These are phyloP conservation scores for Anoplopoma fimbria DNA, from an alignment of 2,113 vertebrate genomes.

Conservation along the genomic window DNA sequence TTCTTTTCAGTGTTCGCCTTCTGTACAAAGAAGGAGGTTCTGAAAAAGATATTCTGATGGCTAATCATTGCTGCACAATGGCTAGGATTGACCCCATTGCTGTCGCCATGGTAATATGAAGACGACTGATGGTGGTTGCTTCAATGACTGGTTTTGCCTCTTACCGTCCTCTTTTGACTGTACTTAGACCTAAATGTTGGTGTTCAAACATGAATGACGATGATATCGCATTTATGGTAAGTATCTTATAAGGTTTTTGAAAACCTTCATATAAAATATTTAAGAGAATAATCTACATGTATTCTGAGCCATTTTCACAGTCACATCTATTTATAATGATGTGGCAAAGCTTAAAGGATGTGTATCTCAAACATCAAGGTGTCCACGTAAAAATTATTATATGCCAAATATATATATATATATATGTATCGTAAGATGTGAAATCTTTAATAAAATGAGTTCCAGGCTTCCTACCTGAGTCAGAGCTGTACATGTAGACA, in stretches of 20 bases:
- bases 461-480: conserved; percentile 87
- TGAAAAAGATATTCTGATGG: conserved; percentile 47
- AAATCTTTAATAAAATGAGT: background rate
- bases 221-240: background rate
- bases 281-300: background rate
- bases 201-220: conserved; percentile 10
- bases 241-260: background rate
- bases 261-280: background rate
- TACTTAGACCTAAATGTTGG: background rate
- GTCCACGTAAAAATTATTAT: background rate
- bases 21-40: conserved; percentile 25
- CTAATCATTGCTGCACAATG: conserved; percentile 60
- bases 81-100: conserved; percentile 52
- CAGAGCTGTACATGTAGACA: conserved; percentile 98
- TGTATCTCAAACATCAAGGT: background rate
- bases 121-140: conserved; percentile 44
- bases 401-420: background rate
- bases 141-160: conserved; percentile 24
- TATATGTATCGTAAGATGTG: background rate
- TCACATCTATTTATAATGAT: background rate
- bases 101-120: conserved; percentile 68
- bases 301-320: background rate
- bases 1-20: conserved; percentile 40
- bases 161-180: background rate
- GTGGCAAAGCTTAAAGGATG: background rate